phyloP scores from a whole-genome alignment of 1,140 invertebrate genomes.

The Cotesia glomerata region DNA sequence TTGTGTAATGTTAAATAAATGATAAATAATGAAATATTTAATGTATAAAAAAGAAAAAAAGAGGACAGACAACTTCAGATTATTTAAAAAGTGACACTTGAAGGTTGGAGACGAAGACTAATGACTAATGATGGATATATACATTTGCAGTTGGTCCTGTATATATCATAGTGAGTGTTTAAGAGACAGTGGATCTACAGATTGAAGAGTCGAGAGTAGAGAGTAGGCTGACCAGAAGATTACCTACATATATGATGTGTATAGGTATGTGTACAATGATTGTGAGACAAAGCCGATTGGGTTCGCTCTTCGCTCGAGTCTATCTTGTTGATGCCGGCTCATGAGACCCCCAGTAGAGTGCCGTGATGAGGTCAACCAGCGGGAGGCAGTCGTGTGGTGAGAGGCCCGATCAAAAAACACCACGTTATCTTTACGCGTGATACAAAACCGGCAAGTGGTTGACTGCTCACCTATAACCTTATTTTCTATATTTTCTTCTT shows the following conservation, averaged over 20 bases:
- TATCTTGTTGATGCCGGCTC: conserved; percentile 45
- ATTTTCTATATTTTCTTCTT: conserved; percentile 9
- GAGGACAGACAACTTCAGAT: neutral
- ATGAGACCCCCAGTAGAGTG: conserved; percentile 58
- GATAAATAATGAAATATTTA: neutral
- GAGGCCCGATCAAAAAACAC: conserved; percentile 53
- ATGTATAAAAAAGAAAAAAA: neutral
- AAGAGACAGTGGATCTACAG: neutral
- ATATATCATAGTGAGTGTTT: too few relatives aligned
- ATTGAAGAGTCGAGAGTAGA: too few relatives aligned
- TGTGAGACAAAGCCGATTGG: conserved; percentile 59
- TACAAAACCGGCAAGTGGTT: conserved; percentile 47
- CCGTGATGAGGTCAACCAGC: conserved; percentile 61
- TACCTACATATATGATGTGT: too few relatives aligned
- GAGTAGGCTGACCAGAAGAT: too few relatives aligned
- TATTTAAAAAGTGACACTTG: neutral
- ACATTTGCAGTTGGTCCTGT: neutral
- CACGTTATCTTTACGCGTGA: conserved; percentile 53
- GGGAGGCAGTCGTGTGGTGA: conserved; percentile 53
- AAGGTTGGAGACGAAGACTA: neutral
- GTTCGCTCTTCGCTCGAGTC: conserved; percentile 16
- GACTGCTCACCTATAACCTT: conserved; percentile 17
- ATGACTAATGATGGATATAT: conserved; percentile 15
- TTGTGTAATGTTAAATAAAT: neutral
- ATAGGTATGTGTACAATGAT: neutral